Base-by-base conservation (phyloP, 2,113 vertebrate genomes). In the Catagonus wagneri region DNA sequence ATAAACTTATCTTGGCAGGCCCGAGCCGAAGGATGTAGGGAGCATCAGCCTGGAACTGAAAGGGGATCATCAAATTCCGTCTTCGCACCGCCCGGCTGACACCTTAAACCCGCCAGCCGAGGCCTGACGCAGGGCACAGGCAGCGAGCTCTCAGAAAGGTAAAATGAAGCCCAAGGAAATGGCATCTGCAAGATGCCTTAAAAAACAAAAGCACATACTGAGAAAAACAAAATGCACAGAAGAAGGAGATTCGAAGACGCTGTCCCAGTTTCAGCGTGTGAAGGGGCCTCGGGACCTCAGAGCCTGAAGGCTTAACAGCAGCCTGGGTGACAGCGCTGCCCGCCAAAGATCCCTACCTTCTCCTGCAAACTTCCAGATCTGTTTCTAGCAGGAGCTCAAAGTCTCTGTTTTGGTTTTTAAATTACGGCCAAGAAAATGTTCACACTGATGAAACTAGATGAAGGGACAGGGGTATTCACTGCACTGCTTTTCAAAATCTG, bases 61-160 rank as follows among this genome's bases (percentile, higher is more conserved):
- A 79, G 16, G 44, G 2, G 17, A 12, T 10, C 19, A 20, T 7
- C 34, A 32, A 7, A n/a, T 2, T n/a, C 66, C 50, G 32, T 6
- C 71, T 27, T 56, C 17, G 20, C 22, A 36, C 27, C 15, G 66
- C n/a, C 50, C 7, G 9, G 63, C 71, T 71, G 11, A 29, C 3
- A 32, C 12, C 44, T 23, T 11, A 10, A 50, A 32, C 1, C 16
- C 34, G 25, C 34, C 25, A 27, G 66, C 2, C 0, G 13, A 75
- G 56, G 19, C 17, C 32, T 0, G 0, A 2, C 3, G 1, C 3
- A 0, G 2, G 4, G 11, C 1, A 10, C 0, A 1, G 65, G 32
- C 75, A 25, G 14, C 25, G 63, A 56, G 75, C 36, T 34, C 34
- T 27, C 50, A 61, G 20, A 68, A 32, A 91, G 68, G 63, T 27